phyloP scores from a whole-genome alignment of 2,797 vertebrate species.

The Clamator glandarius region DNA sequence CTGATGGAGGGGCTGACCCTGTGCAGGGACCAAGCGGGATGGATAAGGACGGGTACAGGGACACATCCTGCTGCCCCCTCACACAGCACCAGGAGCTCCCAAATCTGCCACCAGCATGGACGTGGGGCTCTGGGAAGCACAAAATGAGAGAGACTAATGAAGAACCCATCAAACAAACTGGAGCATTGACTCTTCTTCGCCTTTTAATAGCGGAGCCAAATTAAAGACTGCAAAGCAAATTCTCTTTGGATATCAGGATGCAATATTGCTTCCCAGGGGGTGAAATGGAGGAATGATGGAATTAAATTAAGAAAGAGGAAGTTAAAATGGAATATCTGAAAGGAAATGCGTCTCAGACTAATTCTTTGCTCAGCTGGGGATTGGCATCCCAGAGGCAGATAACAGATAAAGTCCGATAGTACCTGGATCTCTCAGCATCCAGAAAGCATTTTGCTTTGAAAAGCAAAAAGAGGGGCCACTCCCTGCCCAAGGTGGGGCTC shows the following conservation, averaged over 20 bases:
- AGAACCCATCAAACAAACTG: not conserved
- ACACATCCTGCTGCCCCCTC: not conserved
- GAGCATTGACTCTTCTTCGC: not conserved
- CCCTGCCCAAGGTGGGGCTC: rapidly evolving
- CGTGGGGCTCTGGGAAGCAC: rapidly evolving
- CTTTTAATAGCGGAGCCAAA: not conserved
- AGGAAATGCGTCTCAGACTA: not conserved
- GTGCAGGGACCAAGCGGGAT: rapidly evolving
- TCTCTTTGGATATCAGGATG: not conserved
- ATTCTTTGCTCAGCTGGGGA: not conserved
- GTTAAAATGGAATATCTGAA: not conserved
- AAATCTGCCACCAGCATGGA: rapidly evolving
- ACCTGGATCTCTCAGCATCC: not conserved
- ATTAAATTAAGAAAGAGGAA: slow-evolving; percentile 3
- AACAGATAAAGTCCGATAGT: not conserved
- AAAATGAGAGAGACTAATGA: not conserved
- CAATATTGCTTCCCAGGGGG: not conserved
- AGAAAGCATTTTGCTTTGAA: not conserved
- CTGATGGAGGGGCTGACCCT: not conserved
- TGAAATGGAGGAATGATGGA: not conserved
- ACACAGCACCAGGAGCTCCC: not conserved
- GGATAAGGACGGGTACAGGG: not conserved
- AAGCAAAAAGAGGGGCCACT: not conserved
- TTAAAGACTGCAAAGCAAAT: not conserved
- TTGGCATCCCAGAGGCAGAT: rapidly evolving